Evolutionary conservation across 2,113 vertebrate species (phyloP).

Genomic region (Campylomormyrus numenius): DNA sequence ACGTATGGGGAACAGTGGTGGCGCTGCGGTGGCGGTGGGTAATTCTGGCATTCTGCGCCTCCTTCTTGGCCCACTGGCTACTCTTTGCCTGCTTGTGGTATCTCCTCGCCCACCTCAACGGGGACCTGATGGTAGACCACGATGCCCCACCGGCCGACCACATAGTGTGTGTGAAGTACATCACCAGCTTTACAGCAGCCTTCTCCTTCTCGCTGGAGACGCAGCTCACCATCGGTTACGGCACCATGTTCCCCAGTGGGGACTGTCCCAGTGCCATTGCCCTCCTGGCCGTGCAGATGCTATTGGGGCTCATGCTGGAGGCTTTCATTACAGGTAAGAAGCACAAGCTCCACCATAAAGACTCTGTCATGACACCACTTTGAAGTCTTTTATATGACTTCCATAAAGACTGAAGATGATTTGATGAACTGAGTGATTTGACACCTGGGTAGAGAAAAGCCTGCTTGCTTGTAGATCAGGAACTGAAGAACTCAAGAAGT

Average conservation of each 20-base stretch:
- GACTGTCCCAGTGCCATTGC: slow-evolving; percentile 90
- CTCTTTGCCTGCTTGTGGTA: slow-evolving; percentile 96
- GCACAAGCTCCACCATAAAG: neutral
- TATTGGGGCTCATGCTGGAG: slow-evolving; percentile 93
- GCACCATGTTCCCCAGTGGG: slow-evolving; percentile 95
- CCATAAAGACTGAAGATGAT: neutral
- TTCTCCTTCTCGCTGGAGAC: slow-evolving; percentile 97
- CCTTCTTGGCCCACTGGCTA: slow-evolving; percentile 91
- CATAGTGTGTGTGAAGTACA: slow-evolving; percentile 90
- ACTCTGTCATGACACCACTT: neutral
- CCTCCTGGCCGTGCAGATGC: slow-evolving; percentile 91
- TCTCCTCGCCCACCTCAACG: slow-evolving; percentile 84
- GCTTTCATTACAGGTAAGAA: slow-evolving; percentile 95
- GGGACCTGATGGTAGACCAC: slow-evolving; percentile 86
- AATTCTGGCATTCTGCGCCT: slow-evolving; percentile 83
- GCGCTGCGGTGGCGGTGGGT: slow-evolving; percentile 96
- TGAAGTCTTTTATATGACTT: neutral
- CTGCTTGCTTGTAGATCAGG: neutral
- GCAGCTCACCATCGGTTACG: slow-evolving; percentile 93
- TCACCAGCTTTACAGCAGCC: slow-evolving; percentile 90
- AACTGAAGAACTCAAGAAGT: neutral
- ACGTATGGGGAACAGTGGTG: slow-evolving; percentile 87
- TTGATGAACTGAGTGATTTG: neutral
- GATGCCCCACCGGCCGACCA: slow-evolving; percentile 83
- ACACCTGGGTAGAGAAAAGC: neutral